These are phyloP conservation scores for Epicauta chinensis DNA, from an alignment of 1,140 invertebrate genomes.

Conservation along the genomic window DNA sequence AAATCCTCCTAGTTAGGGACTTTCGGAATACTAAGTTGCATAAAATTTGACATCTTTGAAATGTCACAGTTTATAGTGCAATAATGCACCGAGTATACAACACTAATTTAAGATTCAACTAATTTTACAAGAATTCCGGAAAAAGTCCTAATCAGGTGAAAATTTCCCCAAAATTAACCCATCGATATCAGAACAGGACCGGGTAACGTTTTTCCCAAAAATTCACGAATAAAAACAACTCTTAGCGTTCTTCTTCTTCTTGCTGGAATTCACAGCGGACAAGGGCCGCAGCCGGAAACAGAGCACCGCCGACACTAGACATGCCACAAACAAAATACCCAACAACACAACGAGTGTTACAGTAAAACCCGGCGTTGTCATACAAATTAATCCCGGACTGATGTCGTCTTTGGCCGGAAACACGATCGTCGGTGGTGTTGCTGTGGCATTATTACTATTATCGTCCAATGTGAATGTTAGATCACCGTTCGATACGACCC, in stretches of 20 bases:
- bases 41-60: no score
- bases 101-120: no score
- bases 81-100: no score
- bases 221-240: constrained; percentile 51
- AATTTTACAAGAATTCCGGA: no score
- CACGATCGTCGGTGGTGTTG: constrained; percentile 58
- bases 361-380: constrained; percentile 86
- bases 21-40: no score
- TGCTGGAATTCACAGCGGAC: constrained; percentile 43
- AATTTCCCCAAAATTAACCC: no score
- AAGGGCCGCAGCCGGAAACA: constrained; percentile 71
- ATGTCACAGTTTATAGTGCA: no score
- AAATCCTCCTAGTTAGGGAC: no score
- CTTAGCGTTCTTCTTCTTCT: constrained; percentile 37
- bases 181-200: no score
- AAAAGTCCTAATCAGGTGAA: no score
- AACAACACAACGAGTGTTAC: constrained; percentile 75
- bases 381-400: constrained; percentile 67
- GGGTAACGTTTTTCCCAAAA: no score
- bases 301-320: constrained; percentile 74
- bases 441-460: constrained; percentile 43
- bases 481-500: constrained; percentile 81
- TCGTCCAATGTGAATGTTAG: constrained; percentile 73
- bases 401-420: constrained; percentile 55
- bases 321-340: constrained; percentile 72